phyloP scores from a whole-genome alignment of 2,888 invertebrate genomes.

The Dorcus parallelipipedus region DNA sequence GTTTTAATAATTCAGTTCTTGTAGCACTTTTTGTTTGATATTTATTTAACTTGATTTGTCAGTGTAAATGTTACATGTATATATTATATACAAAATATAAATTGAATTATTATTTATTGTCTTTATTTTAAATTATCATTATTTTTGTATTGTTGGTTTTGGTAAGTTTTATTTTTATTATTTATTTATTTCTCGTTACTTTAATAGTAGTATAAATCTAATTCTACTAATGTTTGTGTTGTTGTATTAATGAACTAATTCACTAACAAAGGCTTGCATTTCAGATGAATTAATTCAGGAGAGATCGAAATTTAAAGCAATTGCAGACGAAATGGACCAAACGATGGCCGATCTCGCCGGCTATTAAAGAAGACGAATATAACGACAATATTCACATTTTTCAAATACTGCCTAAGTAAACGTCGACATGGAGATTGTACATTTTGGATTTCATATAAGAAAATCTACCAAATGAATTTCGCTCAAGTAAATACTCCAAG shows the following conservation, averaged over 20 bases:
- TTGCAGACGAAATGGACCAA: conserved; percentile 96
- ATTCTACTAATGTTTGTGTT: not conserved
- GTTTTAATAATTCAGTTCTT: conserved; percentile 10
- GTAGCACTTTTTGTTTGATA: conserved; percentile 8
- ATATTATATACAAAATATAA: conserved; percentile 32
- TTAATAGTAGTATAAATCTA: not conserved
- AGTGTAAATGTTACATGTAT: conserved; percentile 26
- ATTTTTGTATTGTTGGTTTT: conserved; percentile 34
- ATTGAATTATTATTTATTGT: conserved; percentile 31
- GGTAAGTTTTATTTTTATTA: conserved; percentile 56
- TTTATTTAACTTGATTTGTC: conserved; percentile 15
- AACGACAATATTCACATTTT: too few species aligned
- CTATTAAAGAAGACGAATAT: conserved; percentile 55
- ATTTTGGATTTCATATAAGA: too few species aligned
- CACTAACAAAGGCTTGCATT: conserved; percentile 11
- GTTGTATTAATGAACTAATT: conserved; percentile 28
- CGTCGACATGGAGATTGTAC: too few species aligned
- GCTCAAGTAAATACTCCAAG: too few species aligned
- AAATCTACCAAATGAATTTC: too few species aligned
- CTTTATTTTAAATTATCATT: conserved; percentile 21
- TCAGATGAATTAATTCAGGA: conserved; percentile 85
- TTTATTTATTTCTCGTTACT: not conserved
- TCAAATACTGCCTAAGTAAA: too few species aligned
- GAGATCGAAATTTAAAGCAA: conserved; percentile 96
- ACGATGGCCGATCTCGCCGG: conserved; percentile 94